Evolutionary conservation across 2,113 vertebrate genomes (phyloP), one percentile per base, ranked within the genome.

Genomic region (Dascyllus trimaculatus): DNA sequence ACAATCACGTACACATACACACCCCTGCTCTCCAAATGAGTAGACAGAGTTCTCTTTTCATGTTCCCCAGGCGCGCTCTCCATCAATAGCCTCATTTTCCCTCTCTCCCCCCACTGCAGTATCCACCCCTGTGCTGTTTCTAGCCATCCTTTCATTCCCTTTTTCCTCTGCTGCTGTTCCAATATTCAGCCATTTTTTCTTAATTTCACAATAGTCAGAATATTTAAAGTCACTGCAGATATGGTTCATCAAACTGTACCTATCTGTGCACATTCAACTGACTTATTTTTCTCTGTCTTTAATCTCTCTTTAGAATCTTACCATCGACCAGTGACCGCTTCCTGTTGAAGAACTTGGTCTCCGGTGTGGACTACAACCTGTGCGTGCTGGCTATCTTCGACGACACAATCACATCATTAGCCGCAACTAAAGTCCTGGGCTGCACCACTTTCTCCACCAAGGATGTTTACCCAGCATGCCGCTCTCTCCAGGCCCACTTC

Each of bases 301-400:
- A 11, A 11, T 48, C 48, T 13, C 14, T 43, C 35, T 72, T 11
- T 90, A 97, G 97, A 84, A 97, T 98, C 21, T 82, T 97, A 48
- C 96, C 96, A 0, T 95, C 96, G 40, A 95, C 94, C 81, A 97
- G 93, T 35, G 95, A 94, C 68, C 95, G 94, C 52, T 97, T 97
- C 86, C 81, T 95, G 85, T 82, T 98, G 87, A 96, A 96, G 91
- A 96, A 97, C 87, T 81, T 98, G 78, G 95, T 97, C 18, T 93
- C 97, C 0, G 96, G 96, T 2, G 95, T 93, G 52, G 96, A 97
- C 90, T 97, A 97, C 22, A 96, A 96, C 91, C 92, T 98, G 60
- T 98, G 97, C 2, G 94, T 98, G 70, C 89, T 97, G 91, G 97
- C 96, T 87, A 95, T 98, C 78, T 97, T 96, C 22, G 96, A 97